Evolutionary conservation across 2,888 invertebrate species (phyloP), one percentile per base, ranked within the genome.

Genomic region (Drosophila prostipennis): DNA sequence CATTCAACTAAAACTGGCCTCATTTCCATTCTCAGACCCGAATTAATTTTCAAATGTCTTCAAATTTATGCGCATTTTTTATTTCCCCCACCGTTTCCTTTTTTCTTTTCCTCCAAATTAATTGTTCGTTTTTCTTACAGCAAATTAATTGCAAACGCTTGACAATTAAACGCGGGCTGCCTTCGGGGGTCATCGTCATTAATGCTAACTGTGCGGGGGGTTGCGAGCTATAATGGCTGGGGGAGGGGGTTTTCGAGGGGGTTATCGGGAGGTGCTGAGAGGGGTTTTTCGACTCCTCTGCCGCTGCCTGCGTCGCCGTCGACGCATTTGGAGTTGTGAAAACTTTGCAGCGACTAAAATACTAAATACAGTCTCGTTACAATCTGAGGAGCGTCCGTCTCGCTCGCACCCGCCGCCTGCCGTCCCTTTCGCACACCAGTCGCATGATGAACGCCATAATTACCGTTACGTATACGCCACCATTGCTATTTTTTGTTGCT

Each of bases 391-490:
- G 84, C 81, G 72, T 72, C 36, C 58, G 32, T 64, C 56, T 53
- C 65, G 52, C 48, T 79, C 55, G 14, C 54, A 45, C 70, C 64
- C 48, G 29, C 60, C 39, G 14, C 23, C 55, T 34, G 80, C 78
- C 71, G 6, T 80, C 88, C 75, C 77, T 58, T 70, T 86, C 46
- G 54, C 29, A 63, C 74, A 74, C 72, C 67, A 70, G 65, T 53
- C 74, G 70, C 64, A 76, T 91, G 91, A 91, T 87, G 91, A 88
- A 87, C 91, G 91, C 91, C 91, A 91, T 91, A 91, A 91, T 91
- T 91, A 90, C 87, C 89, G 89, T 90, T 90, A 87, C 89, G 78
- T 80, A 80, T 88, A 81, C 86, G 87, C 91, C 91, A 91, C 91
- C 91, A 91, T 91, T 91, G 90, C 80, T 78, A 84, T 89, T 88